These are phyloP conservation scores for Alaudala cheleensis DNA, from an alignment of 2,113 vertebrate genomes.

Conservation along the genomic window DNA sequence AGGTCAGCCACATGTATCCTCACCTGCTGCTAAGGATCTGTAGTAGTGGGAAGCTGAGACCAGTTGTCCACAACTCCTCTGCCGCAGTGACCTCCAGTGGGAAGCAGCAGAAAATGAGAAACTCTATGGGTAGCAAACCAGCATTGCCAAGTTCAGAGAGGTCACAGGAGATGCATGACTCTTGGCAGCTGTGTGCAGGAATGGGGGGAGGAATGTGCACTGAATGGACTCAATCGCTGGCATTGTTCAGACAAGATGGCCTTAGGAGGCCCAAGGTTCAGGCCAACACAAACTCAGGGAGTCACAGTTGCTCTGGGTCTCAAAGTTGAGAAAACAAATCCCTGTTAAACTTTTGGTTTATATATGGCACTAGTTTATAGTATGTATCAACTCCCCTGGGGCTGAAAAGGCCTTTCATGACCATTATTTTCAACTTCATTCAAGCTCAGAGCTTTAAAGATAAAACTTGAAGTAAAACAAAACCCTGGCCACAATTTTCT, in stretches of 20 bases:
- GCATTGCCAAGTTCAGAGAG: background rate
- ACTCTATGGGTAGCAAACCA: background rate
- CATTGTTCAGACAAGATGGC: background rate
- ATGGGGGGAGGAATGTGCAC: background rate
- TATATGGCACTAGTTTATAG: background rate
- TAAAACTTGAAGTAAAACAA: background rate
- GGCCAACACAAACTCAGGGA: background rate
- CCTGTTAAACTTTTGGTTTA: background rate
- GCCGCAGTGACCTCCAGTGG: conserved; percentile 23
- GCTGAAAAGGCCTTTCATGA: background rate
- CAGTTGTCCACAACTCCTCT: background rate
- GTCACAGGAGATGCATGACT: background rate
- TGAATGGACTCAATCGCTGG: background rate
- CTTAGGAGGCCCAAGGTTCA: conserved; percentile 7
- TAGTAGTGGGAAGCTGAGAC: background rate
- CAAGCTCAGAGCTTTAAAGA: background rate
- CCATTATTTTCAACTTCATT: background rate
- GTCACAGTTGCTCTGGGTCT: background rate
- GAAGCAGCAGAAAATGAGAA: conserved; percentile 1
- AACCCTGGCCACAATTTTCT: background rate
- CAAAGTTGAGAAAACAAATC: conserved; percentile 29
- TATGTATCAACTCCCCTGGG: background rate
- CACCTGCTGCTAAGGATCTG: background rate
- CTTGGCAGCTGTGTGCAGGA: background rate
- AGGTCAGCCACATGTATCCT: background rate